Percentiles rank a stretch among this genome's conserved stretches.
phyloP scores from a whole-genome alignment of 2,888 invertebrate species.

The Rotaria socialis region DNA sequence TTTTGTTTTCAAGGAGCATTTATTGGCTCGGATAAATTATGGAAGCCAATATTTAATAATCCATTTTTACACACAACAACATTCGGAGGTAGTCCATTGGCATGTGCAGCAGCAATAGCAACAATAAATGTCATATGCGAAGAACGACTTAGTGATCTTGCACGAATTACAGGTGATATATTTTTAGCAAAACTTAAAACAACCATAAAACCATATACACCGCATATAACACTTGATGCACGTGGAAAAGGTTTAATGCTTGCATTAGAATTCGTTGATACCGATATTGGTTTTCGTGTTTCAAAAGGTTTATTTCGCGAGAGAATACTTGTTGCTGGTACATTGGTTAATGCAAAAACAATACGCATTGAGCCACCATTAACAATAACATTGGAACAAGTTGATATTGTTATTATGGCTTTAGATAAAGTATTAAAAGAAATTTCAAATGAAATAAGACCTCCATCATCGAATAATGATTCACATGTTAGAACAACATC shows the following conservation, averaged over 20 bases:
- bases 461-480: too few species aligned
- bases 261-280: constrained; percentile 28
- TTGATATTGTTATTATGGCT: constrained; percentile 12
- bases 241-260: constrained; percentile 36
- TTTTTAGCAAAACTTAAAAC: constrained; percentile 3
- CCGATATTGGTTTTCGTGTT: constrained; percentile 9
- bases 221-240: not conserved
- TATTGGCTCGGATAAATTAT: constrained; percentile 19
- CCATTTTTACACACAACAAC: constrained; percentile 35
- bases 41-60: not conserved
- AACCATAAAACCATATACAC: constrained; percentile 19
- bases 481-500: not conserved
- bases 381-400: not conserved
- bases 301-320: constrained; percentile 19
- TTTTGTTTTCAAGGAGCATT: not conserved
- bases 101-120: constrained; percentile 32
- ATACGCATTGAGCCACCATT: constrained; percentile 32
- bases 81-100: constrained; percentile 33
- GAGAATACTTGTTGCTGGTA: constrained; percentile 28
- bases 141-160: not conserved
- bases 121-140: not conserved
- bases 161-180: not conserved
- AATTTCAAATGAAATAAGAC: not conserved
- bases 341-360: constrained; percentile 4
- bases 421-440: constrained; percentile 15